These are phyloP conservation scores for Itoplectis maculator DNA, from an alignment of 2,888 invertebrate genomes.

Conservation along the genomic window DNA sequence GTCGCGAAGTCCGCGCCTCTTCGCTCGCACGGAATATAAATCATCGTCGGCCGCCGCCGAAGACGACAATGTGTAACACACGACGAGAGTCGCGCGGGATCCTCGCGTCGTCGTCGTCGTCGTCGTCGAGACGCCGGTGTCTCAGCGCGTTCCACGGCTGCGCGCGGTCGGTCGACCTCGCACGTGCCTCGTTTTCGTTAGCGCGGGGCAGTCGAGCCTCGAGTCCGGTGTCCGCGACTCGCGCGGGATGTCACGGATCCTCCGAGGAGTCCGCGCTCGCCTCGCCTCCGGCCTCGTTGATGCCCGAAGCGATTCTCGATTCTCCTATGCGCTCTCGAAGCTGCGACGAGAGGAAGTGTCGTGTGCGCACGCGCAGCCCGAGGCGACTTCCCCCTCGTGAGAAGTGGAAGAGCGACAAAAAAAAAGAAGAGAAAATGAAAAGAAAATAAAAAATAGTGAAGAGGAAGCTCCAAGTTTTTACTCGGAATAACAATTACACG, in stretches of 20 bases:
- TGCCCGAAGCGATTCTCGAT: conserved; percentile 9
- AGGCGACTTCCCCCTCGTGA: conserved; percentile 34
- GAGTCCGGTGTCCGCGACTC: conserved; percentile 24
- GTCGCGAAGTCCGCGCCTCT: not conserved
- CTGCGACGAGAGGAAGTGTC: conserved; percentile 47
- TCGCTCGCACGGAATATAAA: not conserved
- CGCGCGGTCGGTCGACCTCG: conserved; percentile 52
- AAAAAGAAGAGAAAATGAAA: conserved; percentile 22
- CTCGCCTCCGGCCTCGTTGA: conserved; percentile 34
- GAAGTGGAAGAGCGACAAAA: conserved; percentile 33
- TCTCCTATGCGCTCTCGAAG: conserved; percentile 28
- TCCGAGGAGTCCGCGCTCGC: conserved; percentile 62
- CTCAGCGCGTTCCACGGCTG: not conserved
- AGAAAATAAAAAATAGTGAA: conserved; percentile 8
- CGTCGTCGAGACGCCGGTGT: not conserved
- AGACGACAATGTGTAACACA: conserved; percentile 8
- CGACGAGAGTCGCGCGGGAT: not conserved
- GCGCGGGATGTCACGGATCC: conserved; percentile 61
- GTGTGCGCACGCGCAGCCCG: conserved; percentile 28
- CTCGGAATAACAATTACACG: conserved; percentile 61
- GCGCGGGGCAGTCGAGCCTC: conserved; percentile 30
- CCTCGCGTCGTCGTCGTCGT: conserved; percentile 65
- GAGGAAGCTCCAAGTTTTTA: conserved; percentile 55
- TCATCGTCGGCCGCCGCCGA: not conserved
- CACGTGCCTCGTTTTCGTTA: conserved; percentile 72